Percentiles rank a stretch among this genome's conserved stretches.
Evolutionary conservation across 2,113 vertebrate genomes (phyloP).

Genomic region (Callocephalon fimbriatum): DNA sequence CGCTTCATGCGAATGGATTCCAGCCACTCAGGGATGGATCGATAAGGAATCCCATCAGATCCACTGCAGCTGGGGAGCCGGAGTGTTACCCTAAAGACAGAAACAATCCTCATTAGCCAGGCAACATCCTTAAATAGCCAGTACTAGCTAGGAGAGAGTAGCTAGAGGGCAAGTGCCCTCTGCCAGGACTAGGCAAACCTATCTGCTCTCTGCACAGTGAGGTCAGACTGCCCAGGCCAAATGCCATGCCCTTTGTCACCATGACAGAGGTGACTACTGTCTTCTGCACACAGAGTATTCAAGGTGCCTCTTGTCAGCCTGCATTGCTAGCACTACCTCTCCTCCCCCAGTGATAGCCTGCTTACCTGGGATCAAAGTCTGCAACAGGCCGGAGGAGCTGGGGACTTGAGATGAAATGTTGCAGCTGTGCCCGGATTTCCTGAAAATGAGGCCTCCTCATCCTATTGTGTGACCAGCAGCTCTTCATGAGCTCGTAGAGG

Average conservation of each 20-base stretch:
- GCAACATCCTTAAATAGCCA: not conserved
- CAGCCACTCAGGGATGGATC: constrained; percentile 79
- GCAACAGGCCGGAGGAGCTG: constrained; percentile 77
- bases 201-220: not conserved
- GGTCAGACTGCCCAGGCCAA: not conserved
- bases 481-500: constrained; percentile 83
- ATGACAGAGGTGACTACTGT: not conserved
- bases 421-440: constrained; percentile 78
- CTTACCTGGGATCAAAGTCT: constrained; percentile 81
- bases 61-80: constrained; percentile 81
- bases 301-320: not conserved
- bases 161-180: not conserved
- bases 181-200: not conserved
- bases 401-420: constrained; percentile 77
- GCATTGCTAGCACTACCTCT: not conserved
- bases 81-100: constrained; percentile 71
- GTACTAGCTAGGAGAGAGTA: not conserved
- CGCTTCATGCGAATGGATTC: constrained; percentile 84
- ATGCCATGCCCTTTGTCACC: not conserved
- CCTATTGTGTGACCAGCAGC: constrained; percentile 78
- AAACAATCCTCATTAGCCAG: not conserved
- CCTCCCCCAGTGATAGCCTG: not conserved
- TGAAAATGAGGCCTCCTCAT: constrained; percentile 75
- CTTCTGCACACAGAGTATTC: not conserved
- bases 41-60: constrained; percentile 80